Base-by-base conservation (phyloP, 2,797 vertebrate genomes). In the Naso thynnoides region DNA sequence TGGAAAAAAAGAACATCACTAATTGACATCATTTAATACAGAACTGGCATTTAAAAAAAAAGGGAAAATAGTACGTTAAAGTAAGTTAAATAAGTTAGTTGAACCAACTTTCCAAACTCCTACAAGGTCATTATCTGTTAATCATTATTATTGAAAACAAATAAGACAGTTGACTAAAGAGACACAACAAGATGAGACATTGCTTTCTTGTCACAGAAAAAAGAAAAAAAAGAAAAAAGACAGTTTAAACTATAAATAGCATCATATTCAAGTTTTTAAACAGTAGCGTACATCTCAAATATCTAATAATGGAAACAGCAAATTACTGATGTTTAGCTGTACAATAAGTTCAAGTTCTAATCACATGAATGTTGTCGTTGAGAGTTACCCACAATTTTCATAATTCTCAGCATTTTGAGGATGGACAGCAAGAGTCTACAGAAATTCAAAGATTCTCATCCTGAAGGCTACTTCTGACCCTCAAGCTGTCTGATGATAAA, bases 11-110 rank as follows among this genome's bases (percentile, higher is more conserved):
- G 19, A 68, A 31, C 39, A 68, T 52, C 47, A 81, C 60, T 73
- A 76, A 70, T 53, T 91, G 90, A 91, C 90, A 89, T 89, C 79
- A 85, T 88, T 79, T 60, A 79, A 84, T 83, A 70, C 71, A 82
- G 73, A 83, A 71, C 72, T 75, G 81, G 54, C 77, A 45, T 80
- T n/a, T n/a, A n/a, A n/a, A n/a, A 47, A 4, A 81, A 75, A 76
- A 68, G 55, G 3, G 16, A 59, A 86, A 50, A 48, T 59, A 70
- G 71, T 71, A 74, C 66, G 68, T 72, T 18, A 18, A 55, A 60
- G 9, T 21, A 31, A 78, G 54, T 29, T 31, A 44, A 84, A 76
- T 49, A 4, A 9, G 47, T 65, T 26, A 55, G 41, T 53, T 64
- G 23, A 79, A 75, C 26, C 59, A 27, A 73, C 55, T 47, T 72